Evolutionary conservation across 2,113 vertebrate genomes (phyloP).

Genomic region (Arothron firmamentum): DNA sequence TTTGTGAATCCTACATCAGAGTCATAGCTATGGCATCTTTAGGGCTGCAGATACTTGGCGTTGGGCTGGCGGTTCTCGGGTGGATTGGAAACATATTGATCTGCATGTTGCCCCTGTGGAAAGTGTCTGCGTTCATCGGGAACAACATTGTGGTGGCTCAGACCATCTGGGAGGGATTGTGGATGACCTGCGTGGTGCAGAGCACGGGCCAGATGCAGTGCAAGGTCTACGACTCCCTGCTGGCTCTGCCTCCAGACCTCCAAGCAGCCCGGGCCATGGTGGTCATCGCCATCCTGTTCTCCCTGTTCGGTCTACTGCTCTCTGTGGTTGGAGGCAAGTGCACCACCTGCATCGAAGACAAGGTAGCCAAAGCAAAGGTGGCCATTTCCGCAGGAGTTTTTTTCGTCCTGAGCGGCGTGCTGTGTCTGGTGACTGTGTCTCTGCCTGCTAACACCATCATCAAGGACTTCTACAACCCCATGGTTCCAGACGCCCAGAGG

Average conservation of each 20-base stretch:
- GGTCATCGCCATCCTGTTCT: constrained; percentile 83
- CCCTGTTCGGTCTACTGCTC: constrained; percentile 79
- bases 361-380: constrained; percentile 81
- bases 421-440: constrained; percentile 84
- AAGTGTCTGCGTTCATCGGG: constrained; percentile 86
- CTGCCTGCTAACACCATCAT: constrained; percentile 88
- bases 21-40: constrained; percentile 73
- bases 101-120: constrained; percentile 87
- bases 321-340: constrained; percentile 88
- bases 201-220: constrained; percentile 88
- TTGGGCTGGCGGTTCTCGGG: constrained; percentile 79
- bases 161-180: constrained; percentile 83
- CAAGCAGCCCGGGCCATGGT: constrained; percentile 85
- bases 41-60: constrained; percentile 84
- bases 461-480: constrained; percentile 84
- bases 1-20: neutral
- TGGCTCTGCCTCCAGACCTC: constrained; percentile 82
- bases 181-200: constrained; percentile 88
- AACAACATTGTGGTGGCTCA: constrained; percentile 88
- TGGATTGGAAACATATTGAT: constrained; percentile 83
- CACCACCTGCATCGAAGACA: constrained; percentile 86
- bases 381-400: constrained; percentile 81
- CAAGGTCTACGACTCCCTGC: constrained; percentile 83
- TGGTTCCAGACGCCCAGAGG: constrained; percentile 79
- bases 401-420: constrained; percentile 80